phyloP scores from a whole-genome alignment of 1,140 invertebrate species.

The Odontomachus brunneus region DNA sequence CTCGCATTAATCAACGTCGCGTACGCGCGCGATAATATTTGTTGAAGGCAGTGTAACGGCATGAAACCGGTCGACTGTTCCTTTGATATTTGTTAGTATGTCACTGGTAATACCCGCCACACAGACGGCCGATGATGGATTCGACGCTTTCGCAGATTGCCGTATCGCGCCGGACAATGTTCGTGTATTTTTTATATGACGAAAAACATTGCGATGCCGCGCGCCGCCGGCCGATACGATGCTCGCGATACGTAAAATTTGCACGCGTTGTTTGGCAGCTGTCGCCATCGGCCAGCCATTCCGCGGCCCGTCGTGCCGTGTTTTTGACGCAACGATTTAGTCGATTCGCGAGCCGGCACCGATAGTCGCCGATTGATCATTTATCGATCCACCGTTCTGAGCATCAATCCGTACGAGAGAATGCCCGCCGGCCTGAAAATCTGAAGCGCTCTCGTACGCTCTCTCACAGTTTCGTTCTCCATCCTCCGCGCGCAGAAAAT shows the following conservation, averaged over 20 bases:
- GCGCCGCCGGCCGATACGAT: slow-evolving; percentile 38
- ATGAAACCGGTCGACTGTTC: slow-evolving; percentile 34
- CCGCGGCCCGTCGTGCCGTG: slow-evolving; percentile 67
- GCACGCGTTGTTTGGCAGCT: slow-evolving; percentile 73
- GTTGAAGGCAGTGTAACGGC: slow-evolving; percentile 21
- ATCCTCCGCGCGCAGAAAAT: too few relatives aligned
- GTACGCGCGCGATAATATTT: slow-evolving; percentile 41
- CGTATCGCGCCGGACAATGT: slow-evolving; percentile 43
- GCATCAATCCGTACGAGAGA: slow-evolving; percentile 56
- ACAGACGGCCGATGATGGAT: slow-evolving; percentile 55
- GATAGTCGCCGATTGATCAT: slow-evolving; percentile 72
- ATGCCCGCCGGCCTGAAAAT: slow-evolving; percentile 20
- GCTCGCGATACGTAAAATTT: slow-evolving; percentile 70
- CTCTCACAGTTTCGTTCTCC: too few relatives aligned
- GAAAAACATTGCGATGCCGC: slow-evolving; percentile 54
- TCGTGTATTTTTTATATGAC: slow-evolving; percentile 57
- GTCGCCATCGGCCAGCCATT: slow-evolving; percentile 75
- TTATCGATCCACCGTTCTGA: slow-evolving; percentile 62
- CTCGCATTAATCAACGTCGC: slow-evolving; percentile 27
- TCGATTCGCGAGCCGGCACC: slow-evolving; percentile 53
- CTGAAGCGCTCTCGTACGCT: neutral
- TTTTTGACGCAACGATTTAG: slow-evolving; percentile 75
- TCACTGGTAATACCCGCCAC: slow-evolving; percentile 53
- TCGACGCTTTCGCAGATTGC: slow-evolving; percentile 58
- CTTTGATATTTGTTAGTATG: slow-evolving; percentile 56